These are phyloP conservation scores for Thermophis baileyi DNA, from an alignment of 2,113 vertebrate species.

Conservation along the genomic window DNA sequence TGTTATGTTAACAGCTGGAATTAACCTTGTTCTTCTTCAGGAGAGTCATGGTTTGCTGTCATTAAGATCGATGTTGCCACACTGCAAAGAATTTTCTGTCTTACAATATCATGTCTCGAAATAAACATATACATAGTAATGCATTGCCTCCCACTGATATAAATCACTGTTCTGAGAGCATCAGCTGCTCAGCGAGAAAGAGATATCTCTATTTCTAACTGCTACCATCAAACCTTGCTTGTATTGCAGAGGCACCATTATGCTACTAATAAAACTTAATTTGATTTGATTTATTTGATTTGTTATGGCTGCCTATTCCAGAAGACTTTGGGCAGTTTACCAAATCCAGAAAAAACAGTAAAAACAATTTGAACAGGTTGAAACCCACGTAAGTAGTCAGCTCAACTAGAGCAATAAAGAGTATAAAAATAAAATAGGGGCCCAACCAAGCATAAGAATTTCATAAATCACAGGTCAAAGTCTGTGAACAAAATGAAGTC, in stretches of 20 bases:
- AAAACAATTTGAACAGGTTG: not conserved
- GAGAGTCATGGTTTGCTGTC: slow-evolving; percentile 9
- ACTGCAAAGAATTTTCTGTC: slow-evolving; percentile 18
- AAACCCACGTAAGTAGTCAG: not conserved
- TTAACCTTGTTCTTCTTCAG: slow-evolving; percentile 40
- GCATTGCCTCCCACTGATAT: not conserved
- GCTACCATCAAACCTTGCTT: not conserved
- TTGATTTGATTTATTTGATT: not conserved
- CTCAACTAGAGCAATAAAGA: not conserved
- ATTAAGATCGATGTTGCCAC: slow-evolving; percentile 37
- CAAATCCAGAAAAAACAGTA: not conserved
- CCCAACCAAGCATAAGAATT: not conserved
- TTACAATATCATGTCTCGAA: not conserved
- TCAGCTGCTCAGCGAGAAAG: slow-evolving; percentile 3
- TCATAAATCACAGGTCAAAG: not conserved
- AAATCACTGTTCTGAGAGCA: not conserved
- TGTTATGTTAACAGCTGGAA: slow-evolving; percentile 46
- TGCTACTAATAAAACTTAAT: not conserved
- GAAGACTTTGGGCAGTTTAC: not conserved
- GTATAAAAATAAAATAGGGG: not conserved
- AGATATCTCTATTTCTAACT: slow-evolving; percentile 10
- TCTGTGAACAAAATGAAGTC: not conserved
- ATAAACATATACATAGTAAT: slow-evolving; percentile 28
- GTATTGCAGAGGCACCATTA: not conserved
- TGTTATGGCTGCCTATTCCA: not conserved